These are phyloP conservation scores for Notothenia coriiceps DNA, from an alignment of 2,113 vertebrate genomes.

Conservation along the genomic window DNA sequence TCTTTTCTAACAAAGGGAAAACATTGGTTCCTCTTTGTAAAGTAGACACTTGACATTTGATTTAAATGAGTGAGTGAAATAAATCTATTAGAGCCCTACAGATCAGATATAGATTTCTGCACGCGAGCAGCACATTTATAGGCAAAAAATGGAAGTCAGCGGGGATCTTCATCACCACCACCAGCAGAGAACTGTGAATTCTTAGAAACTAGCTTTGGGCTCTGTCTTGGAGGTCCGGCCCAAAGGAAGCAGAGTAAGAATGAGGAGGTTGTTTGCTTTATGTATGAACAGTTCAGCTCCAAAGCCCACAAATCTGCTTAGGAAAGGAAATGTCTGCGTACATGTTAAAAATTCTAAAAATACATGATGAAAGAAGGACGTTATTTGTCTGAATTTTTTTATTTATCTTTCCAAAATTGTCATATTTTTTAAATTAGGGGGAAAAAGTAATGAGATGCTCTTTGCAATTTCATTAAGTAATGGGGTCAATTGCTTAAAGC, in stretches of 20 bases:
- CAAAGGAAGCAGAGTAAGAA: not conserved
- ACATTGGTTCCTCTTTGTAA: not conserved
- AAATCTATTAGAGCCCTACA: not conserved
- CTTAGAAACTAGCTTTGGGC: slow-evolving; percentile 30
- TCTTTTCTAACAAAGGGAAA: too few relatives aligned
- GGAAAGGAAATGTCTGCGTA: not conserved
- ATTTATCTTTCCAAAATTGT: not conserved
- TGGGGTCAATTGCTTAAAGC: not conserved
- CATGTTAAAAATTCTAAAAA: not conserved
- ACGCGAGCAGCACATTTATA: slow-evolving; percentile 7
- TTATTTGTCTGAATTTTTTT: not conserved
- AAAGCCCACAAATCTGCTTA: slow-evolving; percentile 17
- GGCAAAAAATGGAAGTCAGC: slow-evolving; percentile 5
- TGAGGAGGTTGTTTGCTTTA: slow-evolving; percentile 29
- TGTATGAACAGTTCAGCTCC: slow-evolving; percentile 22
- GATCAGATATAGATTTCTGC: not conserved
- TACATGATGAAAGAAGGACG: not conserved
- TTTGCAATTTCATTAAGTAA: slow-evolving; percentile 20
- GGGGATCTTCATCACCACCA: slow-evolving; percentile 20
- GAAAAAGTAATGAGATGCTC: not conserved
- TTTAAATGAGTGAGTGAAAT: slow-evolving; percentile 16
- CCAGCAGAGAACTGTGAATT: slow-evolving; percentile 37
- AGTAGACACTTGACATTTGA: not conserved
- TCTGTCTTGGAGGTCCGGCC: slow-evolving; percentile 45
- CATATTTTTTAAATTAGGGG: not conserved